Conservation (phyloP, 2,113 vertebrate species). For the Struthio camelus region DNA sequence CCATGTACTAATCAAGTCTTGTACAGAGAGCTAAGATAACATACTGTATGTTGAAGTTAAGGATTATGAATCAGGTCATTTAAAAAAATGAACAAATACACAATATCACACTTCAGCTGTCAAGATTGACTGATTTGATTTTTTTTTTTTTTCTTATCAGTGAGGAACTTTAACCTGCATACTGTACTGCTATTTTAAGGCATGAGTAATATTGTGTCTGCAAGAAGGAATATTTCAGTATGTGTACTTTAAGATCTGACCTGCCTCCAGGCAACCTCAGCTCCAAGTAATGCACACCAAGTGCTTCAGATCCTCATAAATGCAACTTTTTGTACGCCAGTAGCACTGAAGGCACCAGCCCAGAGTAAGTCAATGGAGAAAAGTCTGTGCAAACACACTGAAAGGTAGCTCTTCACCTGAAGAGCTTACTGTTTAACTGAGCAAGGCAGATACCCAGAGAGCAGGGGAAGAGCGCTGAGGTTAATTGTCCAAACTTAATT, state of each 20-base stretch:
- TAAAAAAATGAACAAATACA: not conserved
- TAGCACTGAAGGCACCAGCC: too few species aligned
- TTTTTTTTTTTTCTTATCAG: not conserved
- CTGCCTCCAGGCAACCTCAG: not conserved
- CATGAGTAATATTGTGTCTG: not conserved
- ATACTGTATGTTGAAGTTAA: not conserved
- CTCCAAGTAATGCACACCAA: accelerated
- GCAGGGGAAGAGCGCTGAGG: not conserved
- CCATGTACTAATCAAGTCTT: not conserved
- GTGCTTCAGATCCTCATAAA: not conserved
- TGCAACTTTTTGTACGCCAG: not conserved
- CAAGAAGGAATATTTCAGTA: not conserved
- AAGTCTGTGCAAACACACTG: too few species aligned
- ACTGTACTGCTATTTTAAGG: not conserved
- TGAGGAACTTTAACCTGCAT: not conserved
- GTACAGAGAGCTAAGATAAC: not conserved
- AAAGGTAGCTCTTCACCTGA: not conserved
- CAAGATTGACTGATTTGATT: not conserved
- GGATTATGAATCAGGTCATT: not conserved
- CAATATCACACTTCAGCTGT: not conserved
- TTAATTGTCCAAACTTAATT: not conserved
- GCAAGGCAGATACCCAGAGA: not conserved
- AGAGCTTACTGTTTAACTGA: not conserved
- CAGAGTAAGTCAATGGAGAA: not conserved
- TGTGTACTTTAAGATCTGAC: not conserved